Base-by-base conservation (phyloP, 2,113 vertebrate species). In the Ancistrus triradiatus region DNA sequence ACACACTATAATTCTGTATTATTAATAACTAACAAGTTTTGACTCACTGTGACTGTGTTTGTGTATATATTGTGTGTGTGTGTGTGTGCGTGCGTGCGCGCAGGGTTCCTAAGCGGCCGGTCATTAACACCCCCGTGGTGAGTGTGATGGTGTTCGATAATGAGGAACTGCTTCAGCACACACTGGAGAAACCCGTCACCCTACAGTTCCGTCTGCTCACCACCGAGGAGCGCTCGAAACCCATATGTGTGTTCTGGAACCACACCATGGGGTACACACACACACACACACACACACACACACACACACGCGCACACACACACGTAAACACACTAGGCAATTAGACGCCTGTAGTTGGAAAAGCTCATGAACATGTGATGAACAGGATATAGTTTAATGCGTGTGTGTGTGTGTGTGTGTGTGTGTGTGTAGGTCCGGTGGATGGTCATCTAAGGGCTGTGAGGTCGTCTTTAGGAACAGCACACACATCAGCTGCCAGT, bases 231-330 rank as follows among this genome's bases (percentile, higher is more conserved):
- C 89, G 94, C 64, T 91, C 93, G 65, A 98, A 97, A 65, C 94
- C 95, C 78, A 92, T 95, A 85, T 98, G 95, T 1, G 95, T 98
- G 55, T 95, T 95, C 86, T 98, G 95, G 95, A 97, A 98, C 75
- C 94, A 97, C 69, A 91, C 89, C 0, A 89, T 95, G 46, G 83
- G 90, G 94, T 97, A 84, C 93, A 91, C n/a, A 18, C 35, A 35
- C 47, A 35, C 59, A 33, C 62, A 65, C 21, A 49, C 31, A 64
- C 47, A 37, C 55, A 57, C 10, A 28, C 1, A 21, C 6, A 53
- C 27, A 21, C 21, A 27, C 15, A 49, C 33, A 24, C 10, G 49
- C 31, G 18, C 8, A 22, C 19, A 56, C 33, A 38, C 52, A 38
- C 47, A 27, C 46, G 24, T 9, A 52, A 25, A 33, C 35, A 37